These are phyloP conservation scores for Macrosiphum euphorbiae DNA, from an alignment of 2,888 invertebrate species.

Conservation along the genomic window DNA sequence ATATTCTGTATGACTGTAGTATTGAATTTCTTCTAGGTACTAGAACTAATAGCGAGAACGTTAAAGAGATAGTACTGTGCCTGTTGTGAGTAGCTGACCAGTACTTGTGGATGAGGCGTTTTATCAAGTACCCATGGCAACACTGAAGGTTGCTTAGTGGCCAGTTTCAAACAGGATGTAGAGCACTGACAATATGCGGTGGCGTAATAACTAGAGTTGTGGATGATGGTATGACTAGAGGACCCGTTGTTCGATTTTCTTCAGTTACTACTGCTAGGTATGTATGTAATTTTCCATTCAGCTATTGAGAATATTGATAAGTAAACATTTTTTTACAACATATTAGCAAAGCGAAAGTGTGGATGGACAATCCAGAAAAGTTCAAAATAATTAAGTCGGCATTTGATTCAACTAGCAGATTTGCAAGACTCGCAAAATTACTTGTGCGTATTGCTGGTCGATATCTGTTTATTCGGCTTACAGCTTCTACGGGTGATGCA, in stretches of 20 bases:
- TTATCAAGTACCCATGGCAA: slow-evolving; percentile 96
- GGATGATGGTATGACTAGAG: slow-evolving; percentile 96
- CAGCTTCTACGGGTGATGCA: slow-evolving; percentile 96
- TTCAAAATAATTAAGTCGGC: slow-evolving; percentile 83
- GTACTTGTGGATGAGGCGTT: slow-evolving; percentile 84
- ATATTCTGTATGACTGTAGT: not conserved
- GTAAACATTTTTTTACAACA: slow-evolving; percentile 66
- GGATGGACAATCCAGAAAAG: slow-evolving; percentile 86
- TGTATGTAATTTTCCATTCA: slow-evolving; percentile 40
- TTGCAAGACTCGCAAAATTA: slow-evolving; percentile 86
- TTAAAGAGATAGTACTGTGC: slow-evolving; percentile 96
- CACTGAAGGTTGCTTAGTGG: slow-evolving; percentile 97
- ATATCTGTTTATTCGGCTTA: slow-evolving; percentile 89
- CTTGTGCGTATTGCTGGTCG: slow-evolving; percentile 89
- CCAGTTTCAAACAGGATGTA: slow-evolving; percentile 96
- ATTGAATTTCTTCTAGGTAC: slow-evolving; percentile 73
- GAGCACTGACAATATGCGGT: slow-evolving; percentile 80
- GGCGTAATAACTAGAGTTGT: slow-evolving; percentile 89
- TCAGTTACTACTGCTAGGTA: slow-evolving; percentile 81
- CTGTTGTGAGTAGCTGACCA: slow-evolving; percentile 95
- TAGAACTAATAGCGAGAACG: slow-evolving; percentile 97
- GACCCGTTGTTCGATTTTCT: slow-evolving; percentile 92
- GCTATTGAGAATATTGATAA: not conserved
- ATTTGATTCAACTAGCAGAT: slow-evolving; percentile 94
- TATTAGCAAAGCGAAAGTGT: slow-evolving; percentile 81